Conservation (phyloP, 2,113 vertebrate species). For the Benitochromis conjunctus region DNA sequence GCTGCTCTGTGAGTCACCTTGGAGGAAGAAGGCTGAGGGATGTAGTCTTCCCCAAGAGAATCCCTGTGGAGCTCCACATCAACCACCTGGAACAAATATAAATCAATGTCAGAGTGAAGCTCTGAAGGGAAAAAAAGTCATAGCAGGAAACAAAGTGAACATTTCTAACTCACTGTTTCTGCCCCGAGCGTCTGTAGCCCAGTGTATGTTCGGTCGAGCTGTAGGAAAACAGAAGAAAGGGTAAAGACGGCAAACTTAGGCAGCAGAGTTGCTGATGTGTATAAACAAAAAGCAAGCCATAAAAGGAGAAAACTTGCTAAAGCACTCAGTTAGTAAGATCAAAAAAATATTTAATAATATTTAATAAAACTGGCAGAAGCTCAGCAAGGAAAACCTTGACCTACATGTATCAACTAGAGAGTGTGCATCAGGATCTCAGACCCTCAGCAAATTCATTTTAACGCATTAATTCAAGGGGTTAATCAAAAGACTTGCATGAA, state of each 20-base stretch:
- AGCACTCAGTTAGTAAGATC: neutral
- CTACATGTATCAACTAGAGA: too few relatives aligned
- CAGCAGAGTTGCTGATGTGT: neutral
- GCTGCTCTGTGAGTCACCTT: constrained; percentile 79
- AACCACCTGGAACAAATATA: constrained; percentile 82
- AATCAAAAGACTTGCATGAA: neutral
- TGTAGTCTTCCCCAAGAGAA: constrained; percentile 86
- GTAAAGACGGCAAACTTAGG: neutral
- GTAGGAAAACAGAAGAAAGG: constrained; percentile 25
- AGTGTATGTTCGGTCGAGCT: constrained; percentile 98
- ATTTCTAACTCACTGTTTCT: constrained; percentile 85
- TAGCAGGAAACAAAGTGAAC: neutral
- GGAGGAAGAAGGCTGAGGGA: constrained; percentile 72
- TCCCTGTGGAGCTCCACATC: constrained; percentile 93
- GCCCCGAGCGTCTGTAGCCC: constrained; percentile 96
- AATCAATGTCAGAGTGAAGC: neutral
- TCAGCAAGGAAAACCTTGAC: neutral
- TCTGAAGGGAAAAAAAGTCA: neutral
- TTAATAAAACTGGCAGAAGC: neutral
- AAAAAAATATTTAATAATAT: neutral
- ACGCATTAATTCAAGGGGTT: neutral
- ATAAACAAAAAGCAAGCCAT: neutral
- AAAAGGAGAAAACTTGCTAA: neutral
- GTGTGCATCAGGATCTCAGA: too few relatives aligned
- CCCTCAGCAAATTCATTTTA: neutral